Conservation (phyloP, 2,113 vertebrate species). For the Elaphurus davidianus region DNA sequence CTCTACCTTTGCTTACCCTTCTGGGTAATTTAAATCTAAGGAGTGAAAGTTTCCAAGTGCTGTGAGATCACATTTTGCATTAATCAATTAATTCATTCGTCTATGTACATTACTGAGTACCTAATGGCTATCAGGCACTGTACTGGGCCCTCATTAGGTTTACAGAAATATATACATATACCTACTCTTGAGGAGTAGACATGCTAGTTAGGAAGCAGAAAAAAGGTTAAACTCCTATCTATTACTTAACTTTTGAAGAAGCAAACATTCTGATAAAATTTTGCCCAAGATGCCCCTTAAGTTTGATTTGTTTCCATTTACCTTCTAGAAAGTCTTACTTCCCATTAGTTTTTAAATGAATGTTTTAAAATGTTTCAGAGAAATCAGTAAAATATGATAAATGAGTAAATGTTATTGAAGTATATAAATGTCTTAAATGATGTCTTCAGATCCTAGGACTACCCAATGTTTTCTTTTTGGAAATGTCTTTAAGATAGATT, state of each 20-base stretch:
- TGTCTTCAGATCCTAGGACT: background rate
- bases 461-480: background rate
- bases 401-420: conserved; percentile 1
- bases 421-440: background rate
- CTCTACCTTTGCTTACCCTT: background rate
- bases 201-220: background rate
- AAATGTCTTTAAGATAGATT: conserved; percentile 9
- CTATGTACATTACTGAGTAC: background rate
- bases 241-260: conserved; percentile 6
- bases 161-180: background rate
- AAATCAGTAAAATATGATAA: conserved; percentile 6
- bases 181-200: background rate
- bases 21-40: background rate
- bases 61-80: background rate
- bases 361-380: background rate
- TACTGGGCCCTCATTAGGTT: background rate
- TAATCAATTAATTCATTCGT: background rate
- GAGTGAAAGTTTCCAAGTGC: background rate
- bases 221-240: background rate
- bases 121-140: background rate
- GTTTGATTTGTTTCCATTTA: conserved; percentile 15
- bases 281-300: background rate
- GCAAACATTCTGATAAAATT: background rate
- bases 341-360: background rate
- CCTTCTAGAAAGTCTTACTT: background rate